These are phyloP conservation scores for Trachymyrmex cornetzi DNA, from an alignment of 1,140 invertebrate genomes.

Conservation along the genomic window DNA sequence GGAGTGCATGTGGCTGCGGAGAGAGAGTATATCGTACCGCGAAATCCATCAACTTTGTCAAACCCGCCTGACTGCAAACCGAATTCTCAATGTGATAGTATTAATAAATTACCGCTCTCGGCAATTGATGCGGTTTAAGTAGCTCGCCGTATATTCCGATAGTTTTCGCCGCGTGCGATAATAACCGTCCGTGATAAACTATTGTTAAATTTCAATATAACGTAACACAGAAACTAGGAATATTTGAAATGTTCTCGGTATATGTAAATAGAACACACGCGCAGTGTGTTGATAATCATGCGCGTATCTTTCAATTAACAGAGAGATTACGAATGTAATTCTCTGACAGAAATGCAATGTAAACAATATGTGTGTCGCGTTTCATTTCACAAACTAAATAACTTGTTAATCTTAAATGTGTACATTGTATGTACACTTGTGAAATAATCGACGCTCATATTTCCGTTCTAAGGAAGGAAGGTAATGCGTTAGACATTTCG, in stretches of 20 bases:
- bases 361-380: slow-evolving; percentile 34
- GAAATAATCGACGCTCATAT: not conserved
- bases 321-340: slow-evolving; percentile 51
- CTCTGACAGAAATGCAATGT: slow-evolving; percentile 49
- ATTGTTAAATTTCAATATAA: slow-evolving; percentile 45
- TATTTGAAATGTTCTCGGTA: slow-evolving; percentile 37
- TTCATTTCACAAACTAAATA: slow-evolving; percentile 34
- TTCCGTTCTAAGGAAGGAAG: not conserved
- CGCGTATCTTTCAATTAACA: slow-evolving; percentile 58
- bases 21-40: not conserved
- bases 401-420: slow-evolving; percentile 49
- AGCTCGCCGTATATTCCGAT: not conserved
- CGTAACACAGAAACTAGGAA: slow-evolving; percentile 11
- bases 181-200: not conserved
- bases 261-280: slow-evolving; percentile 22
- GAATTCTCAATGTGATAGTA: slow-evolving; percentile 42
- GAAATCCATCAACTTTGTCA: slow-evolving; percentile 11
- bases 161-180: not conserved
- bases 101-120: slow-evolving; percentile 18
- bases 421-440: not conserved
- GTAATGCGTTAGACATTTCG: not conserved
- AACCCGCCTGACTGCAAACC: slow-evolving; percentile 5
- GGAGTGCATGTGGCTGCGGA: too few species aligned
- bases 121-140: not conserved
- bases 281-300: slow-evolving; percentile 10